These are phyloP conservation scores for Drosophila heteroneura DNA, from an alignment of 2,888 invertebrate species.

Conservation along the genomic window DNA sequence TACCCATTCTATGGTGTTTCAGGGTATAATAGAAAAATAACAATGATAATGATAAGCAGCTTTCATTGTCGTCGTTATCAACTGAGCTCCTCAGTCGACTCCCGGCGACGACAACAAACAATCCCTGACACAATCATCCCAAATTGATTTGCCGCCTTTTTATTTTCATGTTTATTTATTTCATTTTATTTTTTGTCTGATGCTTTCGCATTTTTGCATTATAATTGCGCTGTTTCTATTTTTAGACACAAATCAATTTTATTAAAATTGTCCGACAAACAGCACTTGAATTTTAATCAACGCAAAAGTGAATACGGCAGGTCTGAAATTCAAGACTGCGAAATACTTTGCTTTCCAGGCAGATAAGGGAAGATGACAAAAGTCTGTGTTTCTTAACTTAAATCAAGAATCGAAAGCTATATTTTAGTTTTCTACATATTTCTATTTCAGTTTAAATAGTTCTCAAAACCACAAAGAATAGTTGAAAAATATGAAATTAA, in stretches of 20 bases:
- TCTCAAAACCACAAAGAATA: background rate
- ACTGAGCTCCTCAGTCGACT: background rate
- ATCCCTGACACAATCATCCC: background rate
- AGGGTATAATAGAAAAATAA: background rate
- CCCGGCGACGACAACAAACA: background rate
- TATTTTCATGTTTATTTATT: background rate
- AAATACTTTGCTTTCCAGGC: background rate
- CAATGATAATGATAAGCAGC: constrained; percentile 32
- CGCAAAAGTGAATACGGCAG: constrained; percentile 12
- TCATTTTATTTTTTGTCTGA: background rate
- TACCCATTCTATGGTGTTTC: background rate
- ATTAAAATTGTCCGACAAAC: constrained; percentile 57
- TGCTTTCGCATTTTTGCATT: constrained; percentile 14
- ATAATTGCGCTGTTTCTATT: constrained; percentile 63
- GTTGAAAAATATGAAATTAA: background rate
- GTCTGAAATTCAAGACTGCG: background rate
- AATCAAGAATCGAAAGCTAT: background rate
- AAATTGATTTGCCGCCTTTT: constrained; percentile 18
- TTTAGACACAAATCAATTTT: constrained; percentile 69
- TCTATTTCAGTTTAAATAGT: background rate
- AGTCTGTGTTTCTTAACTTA: background rate
- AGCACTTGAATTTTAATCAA: constrained; percentile 47
- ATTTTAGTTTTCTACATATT: too few species aligned
- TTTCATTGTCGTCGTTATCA: constrained; percentile 21
- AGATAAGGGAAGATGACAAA: background rate